phyloP scores from a whole-genome alignment of 2,888 invertebrate species.

The Sclerodermus sp. region DNA sequence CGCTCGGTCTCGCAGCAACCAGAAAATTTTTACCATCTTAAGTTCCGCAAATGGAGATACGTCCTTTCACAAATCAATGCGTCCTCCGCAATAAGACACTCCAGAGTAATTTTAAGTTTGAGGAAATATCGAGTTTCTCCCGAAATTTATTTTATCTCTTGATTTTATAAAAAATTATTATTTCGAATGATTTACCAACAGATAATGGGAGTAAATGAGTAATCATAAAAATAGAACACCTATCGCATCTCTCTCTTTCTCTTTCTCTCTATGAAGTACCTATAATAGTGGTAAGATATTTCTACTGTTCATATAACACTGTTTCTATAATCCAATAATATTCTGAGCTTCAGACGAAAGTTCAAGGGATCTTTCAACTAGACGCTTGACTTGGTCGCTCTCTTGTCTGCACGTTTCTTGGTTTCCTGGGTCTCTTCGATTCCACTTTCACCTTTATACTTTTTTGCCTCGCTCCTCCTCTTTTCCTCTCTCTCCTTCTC shows the following conservation, averaged over 20 bases:
- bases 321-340: conserved; percentile 35
- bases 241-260: too few relatives aligned
- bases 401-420: conserved; percentile 16
- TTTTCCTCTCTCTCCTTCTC: conserved; percentile 17
- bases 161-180: too few relatives aligned
- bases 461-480: conserved; percentile 11
- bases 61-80: background rate
- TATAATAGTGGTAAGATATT: too few relatives aligned
- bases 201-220: too few relatives aligned
- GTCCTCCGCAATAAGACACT: background rate
- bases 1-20: conserved; percentile 10
- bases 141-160: conserved; percentile 5
- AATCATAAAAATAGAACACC: too few relatives aligned
- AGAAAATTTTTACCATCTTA: background rate
- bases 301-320: too few relatives aligned
- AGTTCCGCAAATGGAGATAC: background rate
- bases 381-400: conserved; percentile 29
- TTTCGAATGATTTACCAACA: too few relatives aligned
- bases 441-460: conserved; percentile 4
- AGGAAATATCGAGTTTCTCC: background rate
- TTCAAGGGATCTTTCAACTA: conserved; percentile 32
- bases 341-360: conserved; percentile 22
- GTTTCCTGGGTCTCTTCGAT: conserved; percentile 11
- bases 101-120: background rate
- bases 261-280: too few relatives aligned